Conservation (phyloP, 2,113 vertebrate genomes). For the Tyrannus savana region DNA sequence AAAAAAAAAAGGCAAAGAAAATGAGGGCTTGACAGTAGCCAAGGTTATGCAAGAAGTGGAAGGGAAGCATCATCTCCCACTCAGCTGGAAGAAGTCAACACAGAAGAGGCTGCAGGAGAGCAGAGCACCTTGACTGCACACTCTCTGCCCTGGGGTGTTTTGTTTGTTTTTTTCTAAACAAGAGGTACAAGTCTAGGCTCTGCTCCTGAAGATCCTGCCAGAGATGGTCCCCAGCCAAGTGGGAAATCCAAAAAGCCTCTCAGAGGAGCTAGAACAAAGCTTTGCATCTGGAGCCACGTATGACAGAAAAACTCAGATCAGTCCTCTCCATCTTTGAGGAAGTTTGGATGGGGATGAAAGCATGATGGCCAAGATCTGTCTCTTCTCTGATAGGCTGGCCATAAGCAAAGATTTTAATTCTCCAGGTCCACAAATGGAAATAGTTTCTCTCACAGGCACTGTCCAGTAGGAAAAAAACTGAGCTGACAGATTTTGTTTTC, state of each 20-base stretch:
- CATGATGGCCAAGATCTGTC: background rate
- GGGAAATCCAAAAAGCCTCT: background rate
- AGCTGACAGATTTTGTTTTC: background rate
- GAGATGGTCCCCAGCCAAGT: background rate
- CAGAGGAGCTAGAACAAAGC: background rate
- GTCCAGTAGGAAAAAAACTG: background rate
- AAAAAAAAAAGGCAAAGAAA: background rate
- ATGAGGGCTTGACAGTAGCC: background rate
- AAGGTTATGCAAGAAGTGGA: background rate
- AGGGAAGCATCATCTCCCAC: background rate
- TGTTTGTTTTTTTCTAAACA: background rate
- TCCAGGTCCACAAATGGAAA: background rate
- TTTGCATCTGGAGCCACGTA: background rate
- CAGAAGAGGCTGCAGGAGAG: background rate
- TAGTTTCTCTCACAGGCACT: background rate
- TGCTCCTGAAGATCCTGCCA: background rate
- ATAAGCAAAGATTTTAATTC: background rate
- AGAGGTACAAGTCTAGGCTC: conserved; percentile 13
- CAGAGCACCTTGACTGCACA: background rate
- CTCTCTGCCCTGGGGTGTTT: background rate
- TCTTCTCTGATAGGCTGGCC: background rate
- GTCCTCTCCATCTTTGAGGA: background rate
- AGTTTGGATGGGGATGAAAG: background rate
- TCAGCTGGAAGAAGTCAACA: background rate
- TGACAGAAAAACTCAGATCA: background rate